Conservation (phyloP, 2,797 vertebrate genomes). For the Gobionotothen gibberifrons region DNA sequence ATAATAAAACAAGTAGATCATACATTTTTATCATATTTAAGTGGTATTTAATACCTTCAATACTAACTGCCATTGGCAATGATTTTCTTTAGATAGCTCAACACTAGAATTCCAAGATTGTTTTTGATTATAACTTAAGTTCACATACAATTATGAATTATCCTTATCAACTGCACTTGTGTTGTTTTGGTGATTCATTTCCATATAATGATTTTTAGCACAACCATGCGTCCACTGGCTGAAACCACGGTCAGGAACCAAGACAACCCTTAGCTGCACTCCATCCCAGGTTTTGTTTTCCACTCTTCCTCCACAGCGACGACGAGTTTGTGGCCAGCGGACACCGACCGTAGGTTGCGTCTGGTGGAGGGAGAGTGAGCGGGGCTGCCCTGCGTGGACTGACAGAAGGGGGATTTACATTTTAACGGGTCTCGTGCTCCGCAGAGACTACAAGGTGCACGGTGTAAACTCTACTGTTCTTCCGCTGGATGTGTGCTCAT, state of each 20-base stretch:
- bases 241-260: neutral
- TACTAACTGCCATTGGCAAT: too few relatives aligned
- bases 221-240: neutral
- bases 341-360: conserved; percentile 75
- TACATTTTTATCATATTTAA: too few relatives aligned
- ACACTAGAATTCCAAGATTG: too few relatives aligned
- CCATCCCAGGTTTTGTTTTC: conserved; percentile 80
- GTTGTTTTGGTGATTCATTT: neutral
- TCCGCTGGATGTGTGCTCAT: conserved; percentile 23
- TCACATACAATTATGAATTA: too few relatives aligned
- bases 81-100: too few relatives aligned
- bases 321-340: conserved; percentile 65
- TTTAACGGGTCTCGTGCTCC: conserved; percentile 69
- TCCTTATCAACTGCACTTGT: neutral
- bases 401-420: conserved; percentile 77
- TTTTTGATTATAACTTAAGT: too few relatives aligned
- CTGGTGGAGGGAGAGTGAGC: conserved; percentile 77
- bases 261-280: conserved; percentile 8
- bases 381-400: conserved; percentile 77
- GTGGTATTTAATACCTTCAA: too few relatives aligned
- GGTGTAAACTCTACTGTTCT: conserved; percentile 24
- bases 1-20: too few relatives aligned
- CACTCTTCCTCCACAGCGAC: conserved; percentile 65
- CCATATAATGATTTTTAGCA: neutral
- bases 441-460: conserved; percentile 46